Conservation (phyloP, 1,140 invertebrate species). For the Apis florea region DNA sequence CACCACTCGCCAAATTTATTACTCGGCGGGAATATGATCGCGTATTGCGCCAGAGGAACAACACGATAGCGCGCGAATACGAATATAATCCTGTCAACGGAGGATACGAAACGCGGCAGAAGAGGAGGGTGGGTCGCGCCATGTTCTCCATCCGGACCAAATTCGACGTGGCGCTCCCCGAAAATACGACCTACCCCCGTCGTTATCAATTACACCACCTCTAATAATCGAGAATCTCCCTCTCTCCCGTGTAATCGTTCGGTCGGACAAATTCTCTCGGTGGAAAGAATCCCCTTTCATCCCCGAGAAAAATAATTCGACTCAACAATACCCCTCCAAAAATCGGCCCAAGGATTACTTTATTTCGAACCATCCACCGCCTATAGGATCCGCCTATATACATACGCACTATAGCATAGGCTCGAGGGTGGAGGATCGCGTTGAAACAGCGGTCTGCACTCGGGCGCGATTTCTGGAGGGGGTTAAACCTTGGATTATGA, state of each 20-base stretch:
- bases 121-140: slow-evolving; percentile 45
- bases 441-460: slow-evolving; percentile 32
- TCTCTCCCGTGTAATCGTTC: slow-evolving; percentile 61
- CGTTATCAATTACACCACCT: slow-evolving; percentile 75
- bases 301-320: slow-evolving; percentile 15
- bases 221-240: slow-evolving; percentile 78
- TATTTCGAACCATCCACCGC: too few relatives aligned
- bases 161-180: slow-evolving; percentile 68
- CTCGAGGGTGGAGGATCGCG: too few relatives aligned
- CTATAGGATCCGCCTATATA: too few relatives aligned
- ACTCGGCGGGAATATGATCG: slow-evolving; percentile 75
- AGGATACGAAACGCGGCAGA: slow-evolving; percentile 5
- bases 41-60: slow-evolving; percentile 71
- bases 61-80: slow-evolving; percentile 71
- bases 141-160: slow-evolving; percentile 78
- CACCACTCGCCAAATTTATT: slow-evolving; percentile 75
- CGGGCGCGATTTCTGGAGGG: slow-evolving; percentile 48
- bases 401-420: too few relatives aligned
- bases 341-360: too few relatives aligned
- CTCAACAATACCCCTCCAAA: neutral
- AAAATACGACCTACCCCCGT: slow-evolving; percentile 67
- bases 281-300: too few relatives aligned
- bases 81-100: slow-evolving; percentile 78
- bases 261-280: slow-evolving; percentile 40
- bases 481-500: slow-evolving; percentile 68